These are phyloP conservation scores for Polypterus bichir DNA, from an alignment of 2,113 vertebrate species.

Conservation along the genomic window DNA sequence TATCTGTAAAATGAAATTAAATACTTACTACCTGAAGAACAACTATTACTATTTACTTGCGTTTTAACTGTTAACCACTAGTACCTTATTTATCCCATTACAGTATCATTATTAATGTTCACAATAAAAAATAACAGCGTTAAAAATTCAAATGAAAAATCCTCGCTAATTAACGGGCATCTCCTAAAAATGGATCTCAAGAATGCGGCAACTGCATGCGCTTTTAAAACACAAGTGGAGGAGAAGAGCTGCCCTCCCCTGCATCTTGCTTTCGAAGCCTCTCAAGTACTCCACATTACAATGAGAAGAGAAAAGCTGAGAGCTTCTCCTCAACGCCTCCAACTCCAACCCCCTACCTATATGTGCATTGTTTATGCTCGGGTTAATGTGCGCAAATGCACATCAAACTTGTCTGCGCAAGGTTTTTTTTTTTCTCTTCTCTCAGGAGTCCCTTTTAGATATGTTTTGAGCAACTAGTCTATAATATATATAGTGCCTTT, in stretches of 20 bases:
- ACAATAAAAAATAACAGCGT: constrained; percentile 23
- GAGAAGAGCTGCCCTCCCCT: constrained; percentile 29
- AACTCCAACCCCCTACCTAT: constrained; percentile 25
- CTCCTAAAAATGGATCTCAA: constrained; percentile 43
- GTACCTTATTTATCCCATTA: background rate
- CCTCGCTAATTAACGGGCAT: constrained; percentile 37
- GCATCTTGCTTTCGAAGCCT: constrained; percentile 32
- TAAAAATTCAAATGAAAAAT: constrained; percentile 32
- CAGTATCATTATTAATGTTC: background rate
- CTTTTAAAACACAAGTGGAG: constrained; percentile 41
- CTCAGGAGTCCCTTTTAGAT: background rate
- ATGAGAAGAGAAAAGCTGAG: constrained; percentile 12
- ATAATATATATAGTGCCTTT: constrained; percentile 27
- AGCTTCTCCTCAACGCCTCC: constrained; percentile 26
- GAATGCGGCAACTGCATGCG: constrained; percentile 32
- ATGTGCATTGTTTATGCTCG: constrained; percentile 14
- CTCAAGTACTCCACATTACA: constrained; percentile 38
- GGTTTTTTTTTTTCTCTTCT: background rate
- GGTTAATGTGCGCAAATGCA: constrained; percentile 4
- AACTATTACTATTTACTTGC: background rate
- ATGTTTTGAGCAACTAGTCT: constrained; percentile 25
- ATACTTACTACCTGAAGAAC: too few species aligned
- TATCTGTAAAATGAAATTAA: too few species aligned
- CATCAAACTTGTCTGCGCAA: constrained; percentile 13
- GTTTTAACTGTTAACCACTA: background rate